Conservation (phyloP, 2,113 vertebrate genomes). For the Cacatua alba region DNA sequence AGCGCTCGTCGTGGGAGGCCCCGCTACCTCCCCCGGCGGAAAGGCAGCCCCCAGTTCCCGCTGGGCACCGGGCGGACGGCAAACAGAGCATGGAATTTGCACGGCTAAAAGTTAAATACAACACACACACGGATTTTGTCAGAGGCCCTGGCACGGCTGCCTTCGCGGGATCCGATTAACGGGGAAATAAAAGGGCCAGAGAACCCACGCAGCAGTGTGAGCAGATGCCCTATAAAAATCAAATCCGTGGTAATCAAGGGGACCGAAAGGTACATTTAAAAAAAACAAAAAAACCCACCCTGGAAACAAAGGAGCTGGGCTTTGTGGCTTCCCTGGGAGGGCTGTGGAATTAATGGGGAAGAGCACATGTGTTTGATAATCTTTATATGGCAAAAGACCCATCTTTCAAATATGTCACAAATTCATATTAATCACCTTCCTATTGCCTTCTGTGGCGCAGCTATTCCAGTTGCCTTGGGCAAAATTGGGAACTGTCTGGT, state of each 20-base stretch:
- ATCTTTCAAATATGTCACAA: constrained; percentile 76
- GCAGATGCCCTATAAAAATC: constrained; percentile 63
- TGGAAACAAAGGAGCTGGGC: constrained; percentile 66
- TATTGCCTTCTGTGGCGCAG: constrained; percentile 49
- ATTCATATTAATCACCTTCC: constrained; percentile 73
- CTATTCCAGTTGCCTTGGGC: constrained; percentile 63
- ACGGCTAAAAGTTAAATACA: constrained; percentile 62
- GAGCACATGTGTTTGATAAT: constrained; percentile 71
- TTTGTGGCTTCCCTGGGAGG: constrained; percentile 62
- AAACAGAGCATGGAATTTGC: constrained; percentile 67
- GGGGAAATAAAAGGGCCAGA: constrained; percentile 51
- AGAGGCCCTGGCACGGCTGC: constrained; percentile 47
- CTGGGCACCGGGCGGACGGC: not conserved
- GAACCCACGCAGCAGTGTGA: constrained; percentile 32
- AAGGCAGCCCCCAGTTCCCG: not conserved
- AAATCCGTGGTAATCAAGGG: constrained; percentile 40
- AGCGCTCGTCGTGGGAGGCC: not conserved
- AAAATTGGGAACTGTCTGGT: constrained; percentile 68
- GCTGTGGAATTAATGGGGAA: constrained; percentile 64
- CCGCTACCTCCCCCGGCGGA: not conserved
- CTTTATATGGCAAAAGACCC: constrained; percentile 74
- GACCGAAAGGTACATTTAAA: constrained; percentile 55
- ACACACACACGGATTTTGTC: constrained; percentile 43
- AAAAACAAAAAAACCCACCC: constrained; percentile 66
- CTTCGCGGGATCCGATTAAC: constrained; percentile 23